Base-by-base conservation (phyloP, 2,888 invertebrate species). In the Ramazzottius varieornatus region DNA sequence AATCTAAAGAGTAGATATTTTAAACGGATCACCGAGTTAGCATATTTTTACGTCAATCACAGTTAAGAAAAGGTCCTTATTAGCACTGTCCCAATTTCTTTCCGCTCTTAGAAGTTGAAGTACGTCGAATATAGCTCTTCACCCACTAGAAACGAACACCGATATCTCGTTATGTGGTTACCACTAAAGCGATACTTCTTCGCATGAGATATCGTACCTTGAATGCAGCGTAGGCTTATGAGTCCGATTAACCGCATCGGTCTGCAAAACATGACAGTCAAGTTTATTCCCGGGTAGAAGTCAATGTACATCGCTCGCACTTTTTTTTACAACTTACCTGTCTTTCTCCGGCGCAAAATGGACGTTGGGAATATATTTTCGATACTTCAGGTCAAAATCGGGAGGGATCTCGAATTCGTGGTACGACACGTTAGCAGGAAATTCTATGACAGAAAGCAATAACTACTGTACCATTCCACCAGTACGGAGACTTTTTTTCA, bases 351-450 rank as follows among this genome's bases (percentile, higher is more conserved):
- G 54, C 20, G 54, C 8, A 24, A 54, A 54, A 54, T 54, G 54
- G 29, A 54, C 54, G 29, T 54, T 54, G 20, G 54, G 54, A 29
- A 54, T 54, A 29, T 54, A 54, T 29, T 54, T 54, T 29, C 54
- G 54, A 24, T 54, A 29, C 4, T 24, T 29, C 54, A 54, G 29
- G 24, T 54, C 54, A 29, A 54, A 1, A 64, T 63, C 63, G 8
- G 67, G 40, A 20, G 64, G 65, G 33, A 78, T 65, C 65, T 75
- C 74, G 69, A 74, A 72, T 69, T 80, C 80, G 69, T 79, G 77
- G 69, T 80, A 80, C 1, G 75, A 74, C 2, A 80, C 79, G 72
- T 79, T 79, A 65, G 78, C 76, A 32, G 73, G 71, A 67, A 68
- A 70, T 54, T 71, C 75, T 75, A 69, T 1, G 70, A 69, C n/a